Base-by-base conservation (phyloP, 2,888 invertebrate species). In the Drosophila pseudotakahashii region DNA sequence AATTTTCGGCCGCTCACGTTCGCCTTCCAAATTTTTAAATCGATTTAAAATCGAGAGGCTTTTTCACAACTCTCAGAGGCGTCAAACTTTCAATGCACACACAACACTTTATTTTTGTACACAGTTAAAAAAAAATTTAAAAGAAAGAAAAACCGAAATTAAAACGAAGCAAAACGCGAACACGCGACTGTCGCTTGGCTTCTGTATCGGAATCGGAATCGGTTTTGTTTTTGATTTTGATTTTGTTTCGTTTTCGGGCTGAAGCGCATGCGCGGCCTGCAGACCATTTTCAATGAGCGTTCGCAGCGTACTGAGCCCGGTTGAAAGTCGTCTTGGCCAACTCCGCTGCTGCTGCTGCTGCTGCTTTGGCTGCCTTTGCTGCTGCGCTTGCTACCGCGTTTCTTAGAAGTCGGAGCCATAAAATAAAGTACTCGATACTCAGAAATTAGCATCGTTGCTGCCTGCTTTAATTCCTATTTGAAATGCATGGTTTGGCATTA, bases 221-320 rank as follows among this genome's bases (percentile, higher is more conserved):
- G 19, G 19, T 19, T 19, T 19, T 19, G 19, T 19, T n/a, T 19
- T 37, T 13, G 36, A 23, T 42, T 16, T 32, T 16, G 42, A 37
- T 52, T 39, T 48, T 16, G 64, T 34, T 64, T 34, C 34, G 39
- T 39, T 53, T 45, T 53, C 23, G 62, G 64, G 41, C 78, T 79
- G 75, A 61, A 67, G 73, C 73, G 62, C 45, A 19, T 80, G 85
- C 87, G 87, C 85, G 68, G 77, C 82, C 70, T 76, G 82, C 73
- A 84, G 77, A 84, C 88, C 84, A 84, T 84, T 87, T 84, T 87
- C 84, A 87, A 76, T 80, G 88, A 87, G 80, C 77, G 87, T 73
- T 87, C 76, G 79, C 79, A 84, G 76, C 81, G 67, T 73, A 87
- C 87, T 84, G 81, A 87, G 73, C 14, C 71, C 67, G 53, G 61